A percentile compares a stretch with the other conserved stretches of the same genome.
These are phyloP conservation scores for Nipponacmea schrenckii DNA, from an alignment of 2,888 invertebrate species.

Conservation along the genomic window DNA sequence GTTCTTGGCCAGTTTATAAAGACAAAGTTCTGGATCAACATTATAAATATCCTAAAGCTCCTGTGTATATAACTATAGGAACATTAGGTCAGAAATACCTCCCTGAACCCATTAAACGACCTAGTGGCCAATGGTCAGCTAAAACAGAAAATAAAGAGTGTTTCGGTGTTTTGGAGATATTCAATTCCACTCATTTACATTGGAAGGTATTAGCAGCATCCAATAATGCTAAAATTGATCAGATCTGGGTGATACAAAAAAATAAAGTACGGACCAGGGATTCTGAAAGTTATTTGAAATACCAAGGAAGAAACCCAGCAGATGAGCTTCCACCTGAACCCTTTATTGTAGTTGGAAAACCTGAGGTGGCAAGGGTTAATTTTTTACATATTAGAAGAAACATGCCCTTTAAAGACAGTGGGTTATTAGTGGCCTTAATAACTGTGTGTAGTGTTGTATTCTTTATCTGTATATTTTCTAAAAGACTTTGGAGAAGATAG, in stretches of 20 bases:
- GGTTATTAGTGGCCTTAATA: neutral
- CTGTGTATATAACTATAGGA: constrained; percentile 56
- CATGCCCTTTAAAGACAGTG: neutral
- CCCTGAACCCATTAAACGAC: constrained; percentile 36
- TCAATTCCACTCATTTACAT: constrained; percentile 49
- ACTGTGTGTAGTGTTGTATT: neutral
- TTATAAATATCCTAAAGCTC: constrained; percentile 52
- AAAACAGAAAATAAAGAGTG: constrained; percentile 47
- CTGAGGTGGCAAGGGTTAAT: neutral
- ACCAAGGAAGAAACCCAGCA: neutral
- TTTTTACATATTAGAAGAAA: neutral
- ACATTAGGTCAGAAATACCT: constrained; percentile 49
- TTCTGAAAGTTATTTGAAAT: constrained; percentile 16
- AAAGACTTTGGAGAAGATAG: neutral
- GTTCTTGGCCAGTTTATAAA: constrained; percentile 58
- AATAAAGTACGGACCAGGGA: constrained; percentile 48
- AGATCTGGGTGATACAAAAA: constrained; percentile 46
- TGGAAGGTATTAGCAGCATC: constrained; percentile 51
- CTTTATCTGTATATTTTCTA: neutral
- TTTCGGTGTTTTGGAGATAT: constrained; percentile 45
- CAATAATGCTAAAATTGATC: constrained; percentile 49
- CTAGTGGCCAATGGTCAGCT: constrained; percentile 50
- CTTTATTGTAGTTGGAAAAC: neutral
- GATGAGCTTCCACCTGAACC: neutral
- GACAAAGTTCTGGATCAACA: constrained; percentile 43